phyloP scores from a whole-genome alignment of 2,113 vertebrate genomes.

The Pongo abelii region DNA sequence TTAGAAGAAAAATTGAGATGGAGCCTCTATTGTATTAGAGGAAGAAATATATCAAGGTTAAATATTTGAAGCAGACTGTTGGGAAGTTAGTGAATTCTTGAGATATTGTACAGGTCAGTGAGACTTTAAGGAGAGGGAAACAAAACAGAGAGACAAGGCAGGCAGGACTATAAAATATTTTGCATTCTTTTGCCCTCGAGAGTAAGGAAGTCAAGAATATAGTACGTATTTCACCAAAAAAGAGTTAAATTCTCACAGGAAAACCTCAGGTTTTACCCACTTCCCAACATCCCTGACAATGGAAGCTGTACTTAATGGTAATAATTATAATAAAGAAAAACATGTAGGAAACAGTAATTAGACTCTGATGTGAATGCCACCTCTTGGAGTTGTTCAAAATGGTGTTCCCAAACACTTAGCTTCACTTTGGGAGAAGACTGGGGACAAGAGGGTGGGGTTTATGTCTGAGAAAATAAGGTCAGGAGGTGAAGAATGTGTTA shows the following conservation, averaged over 20 bases:
- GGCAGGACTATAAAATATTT: not conserved
- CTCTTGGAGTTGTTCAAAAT: not conserved
- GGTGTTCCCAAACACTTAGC: not conserved
- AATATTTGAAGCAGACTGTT: not conserved
- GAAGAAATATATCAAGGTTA: not conserved
- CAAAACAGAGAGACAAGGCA: not conserved
- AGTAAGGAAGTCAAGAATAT: not conserved
- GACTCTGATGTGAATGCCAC: not conserved
- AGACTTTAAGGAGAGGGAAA: not conserved
- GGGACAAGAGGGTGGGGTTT: not conserved
- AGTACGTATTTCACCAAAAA: not conserved
- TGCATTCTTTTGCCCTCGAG: conserved; percentile 20
- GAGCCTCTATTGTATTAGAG: not conserved
- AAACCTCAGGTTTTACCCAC: not conserved
- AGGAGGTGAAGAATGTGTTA: not conserved
- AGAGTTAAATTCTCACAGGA: conserved; percentile 10
- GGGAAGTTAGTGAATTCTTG: not conserved
- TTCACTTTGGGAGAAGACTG: not conserved
- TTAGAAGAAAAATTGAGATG: not conserved
- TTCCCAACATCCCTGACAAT: not conserved
- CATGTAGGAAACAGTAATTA: not conserved
- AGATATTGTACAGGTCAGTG: not conserved
- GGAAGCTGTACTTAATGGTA: not conserved
- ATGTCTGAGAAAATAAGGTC: not conserved
- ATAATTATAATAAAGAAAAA: not conserved